Base-by-base conservation (phyloP, 1,140 invertebrate genomes). In the Euura saliciscinereae region DNA sequence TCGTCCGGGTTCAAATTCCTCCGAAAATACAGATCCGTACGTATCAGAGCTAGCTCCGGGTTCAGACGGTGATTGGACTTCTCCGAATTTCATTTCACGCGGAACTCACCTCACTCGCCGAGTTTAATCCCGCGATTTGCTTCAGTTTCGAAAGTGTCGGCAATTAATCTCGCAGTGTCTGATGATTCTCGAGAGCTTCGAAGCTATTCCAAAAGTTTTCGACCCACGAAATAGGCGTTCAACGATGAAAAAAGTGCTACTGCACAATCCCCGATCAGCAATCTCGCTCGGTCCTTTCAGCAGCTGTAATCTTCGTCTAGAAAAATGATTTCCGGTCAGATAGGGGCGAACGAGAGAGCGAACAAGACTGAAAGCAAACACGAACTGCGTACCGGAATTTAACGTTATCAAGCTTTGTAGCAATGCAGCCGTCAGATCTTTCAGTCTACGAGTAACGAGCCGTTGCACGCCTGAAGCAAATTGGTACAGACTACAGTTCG, bases 41-140 rank as follows among this genome's bases (percentile, higher is more conserved):
- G 10, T 59, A 59, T 59, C 51, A 59, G 28, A 28, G 28, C 28
- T 28, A 28, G 10, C 51, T 59, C 3, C 10, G 51, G 13, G 8
- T 59, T n/a, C 8, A 59, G 51, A 59, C 13, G 3, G 8, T 59
- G 51, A 59, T 59, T 59, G 13, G 51, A 59, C 51, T 59, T 6
- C 8, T 8, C 51, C 51, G 51, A 59, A 59, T 59, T 59, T 59
- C 51, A 59, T 59, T 59, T 59, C 51, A 59, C 51, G 51, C 51
- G 51, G 51, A 59, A 3, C 6, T 59, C 51, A 8, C 51, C 51
- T 6, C 51, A 28, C 28, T 59, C 51, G 2, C 8, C 51, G 51
- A 59, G 51, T 5, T 59, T 59, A 8, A 59, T 59, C 51, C 51
- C 13, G 51, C 13, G 51, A 59, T 59, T 59, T n/a, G 51, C 51